These are phyloP conservation scores for Parasteatoda tepidariorum DNA, from an alignment of 1,140 invertebrate genomes.

Conservation along the genomic window DNA sequence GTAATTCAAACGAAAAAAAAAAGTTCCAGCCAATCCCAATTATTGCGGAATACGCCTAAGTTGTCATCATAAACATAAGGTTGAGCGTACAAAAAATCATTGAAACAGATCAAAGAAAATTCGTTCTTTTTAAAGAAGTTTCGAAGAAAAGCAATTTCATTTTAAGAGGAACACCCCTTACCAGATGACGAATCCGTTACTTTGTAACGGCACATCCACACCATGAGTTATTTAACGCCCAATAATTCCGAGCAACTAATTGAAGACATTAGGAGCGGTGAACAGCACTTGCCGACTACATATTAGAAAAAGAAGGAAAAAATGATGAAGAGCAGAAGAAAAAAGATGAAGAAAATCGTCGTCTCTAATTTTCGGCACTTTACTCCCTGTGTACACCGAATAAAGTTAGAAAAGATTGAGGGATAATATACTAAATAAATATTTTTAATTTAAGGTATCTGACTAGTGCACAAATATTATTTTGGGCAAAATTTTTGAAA, in stretches of 20 bases:
- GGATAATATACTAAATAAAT: background rate
- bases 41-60: background rate
- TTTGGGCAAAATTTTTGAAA: too few relatives aligned
- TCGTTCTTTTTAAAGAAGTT: background rate
- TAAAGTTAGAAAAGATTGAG: background rate
- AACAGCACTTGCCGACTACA: background rate
- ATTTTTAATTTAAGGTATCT: too few relatives aligned
- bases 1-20: background rate
- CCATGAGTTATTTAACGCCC: slow-evolving; percentile 31
- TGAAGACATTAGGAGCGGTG: slow-evolving; percentile 7
- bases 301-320: background rate
- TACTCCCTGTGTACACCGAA: background rate
- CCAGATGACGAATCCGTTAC: background rate
- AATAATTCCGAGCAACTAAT: slow-evolving; percentile 50
- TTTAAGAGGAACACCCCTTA: background rate
- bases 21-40: background rate
- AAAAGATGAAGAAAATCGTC: background rate
- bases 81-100: too few relatives aligned
- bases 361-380: slow-evolving; percentile 14
- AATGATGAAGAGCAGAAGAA: background rate
- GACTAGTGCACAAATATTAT: too few relatives aligned
- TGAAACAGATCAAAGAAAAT: background rate
- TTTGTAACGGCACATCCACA: slow-evolving; percentile 8
- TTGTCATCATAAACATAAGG: too few relatives aligned
- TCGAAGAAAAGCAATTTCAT: too few relatives aligned